A percentile compares a stretch with the other conserved stretches of the same genome.
Evolutionary conservation across 2,113 vertebrate species (phyloP).

Genomic region (Silurus asotus): DNA sequence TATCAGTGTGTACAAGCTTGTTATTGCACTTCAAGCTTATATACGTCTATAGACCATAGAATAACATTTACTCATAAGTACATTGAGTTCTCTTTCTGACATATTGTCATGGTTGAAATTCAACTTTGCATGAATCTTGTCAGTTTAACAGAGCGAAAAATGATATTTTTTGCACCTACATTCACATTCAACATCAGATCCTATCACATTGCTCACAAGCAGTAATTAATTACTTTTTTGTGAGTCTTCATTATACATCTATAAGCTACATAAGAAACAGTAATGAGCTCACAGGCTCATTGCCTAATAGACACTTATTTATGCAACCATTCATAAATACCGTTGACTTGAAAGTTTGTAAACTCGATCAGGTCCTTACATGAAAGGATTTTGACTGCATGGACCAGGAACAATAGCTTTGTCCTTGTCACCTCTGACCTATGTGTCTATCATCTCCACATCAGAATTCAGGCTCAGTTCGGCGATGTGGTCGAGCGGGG

Average conservation of each 20-base stretch:
- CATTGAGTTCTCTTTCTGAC: neutral
- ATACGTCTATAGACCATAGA: neutral
- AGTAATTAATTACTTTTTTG: no score
- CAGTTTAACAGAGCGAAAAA: neutral
- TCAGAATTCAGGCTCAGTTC: constrained; percentile 75
- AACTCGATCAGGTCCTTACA: neutral
- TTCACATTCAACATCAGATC: constrained; percentile 1
- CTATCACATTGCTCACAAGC: neutral
- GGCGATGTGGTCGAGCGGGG: constrained; percentile 72
- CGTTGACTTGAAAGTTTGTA: constrained; percentile 8
- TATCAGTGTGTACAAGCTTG: neutral
- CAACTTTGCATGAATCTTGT: neutral
- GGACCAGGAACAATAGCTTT: neutral
- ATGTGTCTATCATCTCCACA: constrained; percentile 69
- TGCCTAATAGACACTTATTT: neutral
- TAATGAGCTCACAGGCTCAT: neutral
- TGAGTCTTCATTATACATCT: neutral
- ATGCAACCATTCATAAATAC: constrained; percentile 25
- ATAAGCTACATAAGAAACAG: constrained; percentile 25
- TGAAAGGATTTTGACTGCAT: neutral
- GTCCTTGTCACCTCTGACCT: constrained; percentile 32
- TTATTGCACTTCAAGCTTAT: neutral
- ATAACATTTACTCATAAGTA: neutral
- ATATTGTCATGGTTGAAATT: neutral
- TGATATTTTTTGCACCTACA: neutral